These are phyloP conservation scores for Folsomia candida DNA, from an alignment of 2,888 invertebrate species.

Conservation along the genomic window DNA sequence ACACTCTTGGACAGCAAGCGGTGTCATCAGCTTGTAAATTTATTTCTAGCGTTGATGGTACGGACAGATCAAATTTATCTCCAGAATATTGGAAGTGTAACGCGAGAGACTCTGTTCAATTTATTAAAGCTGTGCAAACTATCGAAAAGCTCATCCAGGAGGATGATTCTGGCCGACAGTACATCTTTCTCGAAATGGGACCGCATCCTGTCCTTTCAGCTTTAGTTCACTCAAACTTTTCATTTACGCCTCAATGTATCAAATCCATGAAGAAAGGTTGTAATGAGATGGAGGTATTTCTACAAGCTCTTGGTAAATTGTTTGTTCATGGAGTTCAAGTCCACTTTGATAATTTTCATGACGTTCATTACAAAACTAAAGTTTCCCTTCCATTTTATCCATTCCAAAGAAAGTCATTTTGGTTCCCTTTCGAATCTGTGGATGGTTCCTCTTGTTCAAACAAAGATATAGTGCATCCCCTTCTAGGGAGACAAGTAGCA, in stretches of 20 bases:
- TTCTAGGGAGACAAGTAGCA: constrained; percentile 12
- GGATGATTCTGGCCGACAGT: too few species aligned
- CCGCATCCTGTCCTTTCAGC: too few species aligned
- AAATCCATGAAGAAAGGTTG: constrained; percentile 15
- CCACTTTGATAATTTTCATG: not conserved
- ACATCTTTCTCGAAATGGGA: too few species aligned
- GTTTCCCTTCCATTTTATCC: constrained; percentile 22
- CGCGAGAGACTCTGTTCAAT: constrained; percentile 26
- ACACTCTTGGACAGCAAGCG: too few species aligned
- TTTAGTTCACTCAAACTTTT: not conserved
- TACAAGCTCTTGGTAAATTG: constrained; percentile 12
- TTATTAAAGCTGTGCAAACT: constrained; percentile 19
- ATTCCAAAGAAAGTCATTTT: too few species aligned
- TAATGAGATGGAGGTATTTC: constrained; percentile 11
- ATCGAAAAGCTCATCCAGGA: constrained; percentile 10
- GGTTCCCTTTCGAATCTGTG: constrained; percentile 8
- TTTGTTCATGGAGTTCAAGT: constrained; percentile 8
- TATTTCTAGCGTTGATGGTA: too few species aligned
- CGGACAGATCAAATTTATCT: not conserved
- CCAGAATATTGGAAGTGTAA: constrained; percentile 33
- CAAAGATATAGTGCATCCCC: too few species aligned
- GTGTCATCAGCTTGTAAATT: too few species aligned
- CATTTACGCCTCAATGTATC: constrained; percentile 4
- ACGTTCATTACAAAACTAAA: constrained; percentile 7
- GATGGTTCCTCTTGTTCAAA: not conserved